Evolutionary conservation across 1,140 invertebrate species (phyloP).

Genomic region (Phocides pigmalion): DNA sequence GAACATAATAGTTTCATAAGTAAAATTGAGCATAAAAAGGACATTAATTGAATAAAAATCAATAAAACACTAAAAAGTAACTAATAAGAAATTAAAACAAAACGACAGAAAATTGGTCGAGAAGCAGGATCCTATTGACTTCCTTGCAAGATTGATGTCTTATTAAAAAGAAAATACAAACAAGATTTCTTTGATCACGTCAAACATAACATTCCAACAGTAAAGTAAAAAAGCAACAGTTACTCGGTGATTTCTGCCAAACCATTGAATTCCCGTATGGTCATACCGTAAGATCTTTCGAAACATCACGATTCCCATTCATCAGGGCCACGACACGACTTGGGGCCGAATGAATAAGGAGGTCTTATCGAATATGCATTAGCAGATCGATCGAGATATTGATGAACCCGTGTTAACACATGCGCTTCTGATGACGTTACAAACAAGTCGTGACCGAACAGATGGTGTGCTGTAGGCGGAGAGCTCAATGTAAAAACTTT

Average conservation of each 20-base stretch:
- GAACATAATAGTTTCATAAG: too few relatives aligned
- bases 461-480: not conserved
- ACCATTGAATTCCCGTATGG: constrained; percentile 20
- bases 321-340: constrained; percentile 27
- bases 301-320: constrained; percentile 26
- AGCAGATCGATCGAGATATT: constrained; percentile 28
- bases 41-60: too few relatives aligned
- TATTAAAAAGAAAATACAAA: not conserved
- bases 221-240: not conserved
- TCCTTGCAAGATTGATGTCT: too few relatives aligned
- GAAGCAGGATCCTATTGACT: too few relatives aligned
- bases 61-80: too few relatives aligned
- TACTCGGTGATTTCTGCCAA: constrained; percentile 5
- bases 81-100: too few relatives aligned
- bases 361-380: constrained; percentile 32
- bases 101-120: too few relatives aligned
- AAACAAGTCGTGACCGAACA: constrained; percentile 22
- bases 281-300: constrained; percentile 14
- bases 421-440: constrained; percentile 11
- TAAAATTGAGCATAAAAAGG: too few relatives aligned
- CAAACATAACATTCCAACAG: not conserved
- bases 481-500: too few relatives aligned
- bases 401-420: constrained; percentile 29
- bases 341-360: constrained; percentile 21
- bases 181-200: not conserved